Conservation (phyloP, 2,797 vertebrate genomes). For the Eurystomus glaucurus region DNA sequence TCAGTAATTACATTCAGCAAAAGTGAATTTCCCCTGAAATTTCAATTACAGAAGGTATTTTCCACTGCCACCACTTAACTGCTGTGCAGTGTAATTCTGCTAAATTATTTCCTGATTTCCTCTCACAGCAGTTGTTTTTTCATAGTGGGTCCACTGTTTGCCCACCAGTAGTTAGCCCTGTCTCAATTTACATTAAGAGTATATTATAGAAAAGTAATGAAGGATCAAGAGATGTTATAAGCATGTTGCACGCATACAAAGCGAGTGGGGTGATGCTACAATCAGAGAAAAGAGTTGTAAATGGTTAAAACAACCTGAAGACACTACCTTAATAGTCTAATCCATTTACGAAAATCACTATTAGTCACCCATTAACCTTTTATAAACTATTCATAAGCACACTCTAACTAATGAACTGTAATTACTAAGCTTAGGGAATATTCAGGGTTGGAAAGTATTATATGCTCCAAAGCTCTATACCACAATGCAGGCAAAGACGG, state of each 20-base stretch:
- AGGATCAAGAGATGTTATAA: neutral
- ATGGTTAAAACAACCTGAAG: slow-evolving; percentile 46
- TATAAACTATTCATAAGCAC: slow-evolving; percentile 68
- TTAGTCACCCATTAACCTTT: slow-evolving; percentile 62
- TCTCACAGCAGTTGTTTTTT: slow-evolving; percentile 43
- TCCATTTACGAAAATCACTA: slow-evolving; percentile 51
- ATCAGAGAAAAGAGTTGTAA: neutral
- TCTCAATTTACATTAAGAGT: slow-evolving; percentile 30
- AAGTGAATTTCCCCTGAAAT: slow-evolving; percentile 70
- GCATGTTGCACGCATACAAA: neutral
- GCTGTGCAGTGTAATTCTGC: slow-evolving; percentile 32
- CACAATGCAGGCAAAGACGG: neutral
- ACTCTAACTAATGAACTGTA: slow-evolving; percentile 22
- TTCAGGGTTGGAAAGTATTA: neutral
- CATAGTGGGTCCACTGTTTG: slow-evolving; percentile 49
- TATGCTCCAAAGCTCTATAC: neutral
- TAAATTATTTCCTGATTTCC: slow-evolving; percentile 64
- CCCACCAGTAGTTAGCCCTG: slow-evolving; percentile 42
- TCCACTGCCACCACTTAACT: slow-evolving; percentile 64
- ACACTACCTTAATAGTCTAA: slow-evolving; percentile 32
- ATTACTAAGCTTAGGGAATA: slow-evolving; percentile 39
- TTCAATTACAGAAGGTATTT: slow-evolving; percentile 75
- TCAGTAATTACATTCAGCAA: slow-evolving; percentile 63
- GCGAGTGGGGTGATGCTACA: neutral
- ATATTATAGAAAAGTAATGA: slow-evolving; percentile 2